Evolutionary conservation across 2,888 invertebrate genomes (phyloP), one percentile per base, ranked within the genome.

Genomic region (Idaea straminata): DNA sequence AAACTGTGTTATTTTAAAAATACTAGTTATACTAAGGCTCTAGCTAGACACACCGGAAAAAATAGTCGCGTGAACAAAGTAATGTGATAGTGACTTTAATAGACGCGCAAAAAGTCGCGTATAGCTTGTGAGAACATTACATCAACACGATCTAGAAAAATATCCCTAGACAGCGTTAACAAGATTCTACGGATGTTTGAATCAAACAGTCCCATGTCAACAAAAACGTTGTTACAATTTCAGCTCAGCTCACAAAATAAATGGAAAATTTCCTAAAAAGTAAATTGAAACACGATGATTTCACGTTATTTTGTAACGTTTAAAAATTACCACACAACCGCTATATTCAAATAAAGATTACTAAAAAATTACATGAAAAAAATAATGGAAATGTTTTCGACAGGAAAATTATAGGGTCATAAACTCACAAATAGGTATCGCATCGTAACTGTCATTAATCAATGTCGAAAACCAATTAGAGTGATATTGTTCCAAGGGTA

Each of bases 401-500:
- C 66, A 70, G 69, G 69, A 57, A 69, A 69, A 67, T 70, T 71
- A 72, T 69, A 63, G 69, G 64, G 63, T 62, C 65, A 64, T 61
- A 66, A 71, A 71, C 67, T 66, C 69, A 7, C 13, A 47, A 47
- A 47, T 47, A 47, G 47, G 71, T 69, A 66, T 63, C 63, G 71
- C 72, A 71, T 72, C 66, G 68, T 68, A 63, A 35, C 15, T 65
- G 47, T 71, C 72, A 66, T 74, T 72, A 72, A 72, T 74, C 74
- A 74, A 71, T 67, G 74, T 70, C 74, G 64, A 69, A 74, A 74
- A 74, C 69, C 74, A 74, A 74, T 74, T 74, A 74, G 70, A 69
- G 68, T 72, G 72, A 72, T 74, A 72, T 72, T 74, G 74, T 74
- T 72, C 68, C 67, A 63, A 64, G 64, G 66, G 65, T 69, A 69